Conservation (phyloP, 2,888 invertebrate genomes). For the Lepidonotus clava region DNA sequence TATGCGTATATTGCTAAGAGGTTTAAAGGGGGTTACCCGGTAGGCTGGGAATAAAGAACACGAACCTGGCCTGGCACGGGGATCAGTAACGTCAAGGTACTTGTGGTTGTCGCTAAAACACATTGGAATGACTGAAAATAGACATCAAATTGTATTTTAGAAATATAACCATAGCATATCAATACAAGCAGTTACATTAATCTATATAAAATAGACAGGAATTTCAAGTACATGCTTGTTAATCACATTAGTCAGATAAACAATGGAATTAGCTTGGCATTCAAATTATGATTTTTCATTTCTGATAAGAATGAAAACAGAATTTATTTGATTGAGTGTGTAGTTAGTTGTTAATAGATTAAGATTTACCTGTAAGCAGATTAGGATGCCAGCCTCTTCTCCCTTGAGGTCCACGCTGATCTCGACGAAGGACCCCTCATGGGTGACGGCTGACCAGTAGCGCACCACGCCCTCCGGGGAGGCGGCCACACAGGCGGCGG, state of each 20-base stretch:
- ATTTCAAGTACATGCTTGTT: too few species aligned
- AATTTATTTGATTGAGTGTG: too few species aligned
- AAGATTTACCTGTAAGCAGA: constrained; percentile 73
- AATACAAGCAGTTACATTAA: too few species aligned
- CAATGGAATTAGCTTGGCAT: too few species aligned
- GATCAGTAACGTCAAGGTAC: constrained; percentile 88
- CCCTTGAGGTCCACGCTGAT: constrained; percentile 90
- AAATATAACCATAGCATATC: too few species aligned
- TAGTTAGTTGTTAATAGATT: neutral
- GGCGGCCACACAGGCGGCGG: constrained; percentile 86
- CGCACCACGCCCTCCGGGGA: constrained; percentile 95
- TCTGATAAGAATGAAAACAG: too few species aligned
- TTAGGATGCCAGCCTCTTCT: constrained; percentile 80
- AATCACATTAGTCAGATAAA: too few species aligned
- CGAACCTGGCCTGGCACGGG: constrained; percentile 82
- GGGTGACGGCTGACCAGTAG: constrained; percentile 95
- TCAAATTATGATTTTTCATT: too few species aligned
- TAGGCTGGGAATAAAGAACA: too few species aligned
- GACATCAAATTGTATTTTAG: neutral
- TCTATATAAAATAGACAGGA: too few species aligned
- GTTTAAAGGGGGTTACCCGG: too few species aligned
- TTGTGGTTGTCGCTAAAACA: constrained; percentile 94
- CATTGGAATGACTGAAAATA: constrained; percentile 81
- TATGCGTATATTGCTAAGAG: too few species aligned
- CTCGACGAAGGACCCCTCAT: constrained; percentile 92